A percentile compares a stretch with the other conserved stretches of the same genome.
Conservation (phyloP, 2,113 vertebrate species). For the Saimiri boliviensis region DNA sequence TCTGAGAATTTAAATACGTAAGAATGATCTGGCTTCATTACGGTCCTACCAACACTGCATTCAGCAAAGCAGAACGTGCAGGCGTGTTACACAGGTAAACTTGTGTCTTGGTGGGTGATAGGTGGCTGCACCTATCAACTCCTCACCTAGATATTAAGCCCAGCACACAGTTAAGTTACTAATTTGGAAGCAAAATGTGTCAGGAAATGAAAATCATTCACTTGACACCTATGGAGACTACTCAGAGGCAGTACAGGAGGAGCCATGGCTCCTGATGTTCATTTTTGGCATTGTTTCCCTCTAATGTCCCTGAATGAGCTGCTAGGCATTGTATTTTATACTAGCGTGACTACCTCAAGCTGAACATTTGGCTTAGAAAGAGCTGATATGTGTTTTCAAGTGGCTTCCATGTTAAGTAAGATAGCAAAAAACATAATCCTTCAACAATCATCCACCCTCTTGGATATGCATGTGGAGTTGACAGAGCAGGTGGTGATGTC, state of each 20-base stretch:
- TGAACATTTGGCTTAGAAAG: not conserved
- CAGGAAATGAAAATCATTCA: not conserved
- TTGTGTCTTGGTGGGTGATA: no score
- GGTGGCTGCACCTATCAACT: no score
- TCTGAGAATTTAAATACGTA: not conserved
- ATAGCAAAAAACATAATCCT: not conserved
- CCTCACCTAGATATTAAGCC: no score
- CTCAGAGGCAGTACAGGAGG: not conserved
- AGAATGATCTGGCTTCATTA: not conserved
- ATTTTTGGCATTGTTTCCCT: not conserved
- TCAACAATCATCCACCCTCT: not conserved
- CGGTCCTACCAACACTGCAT: rapidly evolving
- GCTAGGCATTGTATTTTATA: not conserved
- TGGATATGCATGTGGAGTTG: no score
- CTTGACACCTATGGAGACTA: no score
- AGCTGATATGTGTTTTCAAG: not conserved
- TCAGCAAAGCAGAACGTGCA: not conserved
- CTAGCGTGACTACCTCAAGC: not conserved
- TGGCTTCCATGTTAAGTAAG: not conserved
- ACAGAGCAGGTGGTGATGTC: not conserved
- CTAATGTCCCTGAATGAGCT: not conserved
- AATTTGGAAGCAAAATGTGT: not conserved
- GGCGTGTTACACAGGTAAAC: no score
- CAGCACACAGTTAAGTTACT: not conserved
- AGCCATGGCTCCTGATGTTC: not conserved